A percentile compares a stretch with the other conserved stretches of the same genome.
These are phyloP conservation scores for Fundulus diaphanus DNA, from an alignment of 2,797 vertebrate genomes.

Conservation along the genomic window DNA sequence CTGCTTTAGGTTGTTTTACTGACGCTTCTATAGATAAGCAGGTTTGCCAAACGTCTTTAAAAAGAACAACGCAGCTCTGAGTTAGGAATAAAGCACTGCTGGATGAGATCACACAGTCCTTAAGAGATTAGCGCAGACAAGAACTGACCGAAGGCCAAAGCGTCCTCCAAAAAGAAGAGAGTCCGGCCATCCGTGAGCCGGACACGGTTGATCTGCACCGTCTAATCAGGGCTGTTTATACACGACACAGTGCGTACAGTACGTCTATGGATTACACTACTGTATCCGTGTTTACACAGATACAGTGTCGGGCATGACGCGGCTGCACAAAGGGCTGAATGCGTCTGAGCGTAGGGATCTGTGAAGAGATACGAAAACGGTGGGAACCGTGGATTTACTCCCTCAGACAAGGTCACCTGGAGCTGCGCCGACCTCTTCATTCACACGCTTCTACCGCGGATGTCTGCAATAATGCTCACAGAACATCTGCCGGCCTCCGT, in stretches of 20 bases:
- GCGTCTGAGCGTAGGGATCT: conserved; percentile 21
- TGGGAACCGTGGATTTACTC: conserved; percentile 10
- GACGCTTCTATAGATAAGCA: not conserved
- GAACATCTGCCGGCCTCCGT: too few species aligned
- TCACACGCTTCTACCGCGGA: not conserved
- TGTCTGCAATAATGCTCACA: too few species aligned
- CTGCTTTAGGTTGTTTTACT: not conserved
- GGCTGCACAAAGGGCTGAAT: not conserved
- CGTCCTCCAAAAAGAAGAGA: conserved; percentile 10
- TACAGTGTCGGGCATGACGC: conserved; percentile 45
- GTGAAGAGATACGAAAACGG: conserved; percentile 43
- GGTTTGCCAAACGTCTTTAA: conserved; percentile 1
- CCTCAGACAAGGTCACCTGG: conserved; percentile 29
- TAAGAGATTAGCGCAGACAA: conserved; percentile 7
- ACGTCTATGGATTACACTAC: conserved; percentile 35
- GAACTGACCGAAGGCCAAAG: conserved; percentile 10
- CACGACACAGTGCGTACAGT: conserved; percentile 52
- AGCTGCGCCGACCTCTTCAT: conserved; percentile 3
- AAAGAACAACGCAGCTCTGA: not conserved
- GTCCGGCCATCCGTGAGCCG: not conserved
- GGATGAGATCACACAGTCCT: not conserved
- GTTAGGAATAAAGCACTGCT: not conserved
- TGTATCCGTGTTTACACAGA: conserved; percentile 64
- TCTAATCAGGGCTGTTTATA: conserved; percentile 58
- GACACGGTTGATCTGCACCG: conserved; percentile 51